Evolutionary conservation across 2,113 vertebrate genomes (phyloP).

Genomic region (Piaya cayana): DNA sequence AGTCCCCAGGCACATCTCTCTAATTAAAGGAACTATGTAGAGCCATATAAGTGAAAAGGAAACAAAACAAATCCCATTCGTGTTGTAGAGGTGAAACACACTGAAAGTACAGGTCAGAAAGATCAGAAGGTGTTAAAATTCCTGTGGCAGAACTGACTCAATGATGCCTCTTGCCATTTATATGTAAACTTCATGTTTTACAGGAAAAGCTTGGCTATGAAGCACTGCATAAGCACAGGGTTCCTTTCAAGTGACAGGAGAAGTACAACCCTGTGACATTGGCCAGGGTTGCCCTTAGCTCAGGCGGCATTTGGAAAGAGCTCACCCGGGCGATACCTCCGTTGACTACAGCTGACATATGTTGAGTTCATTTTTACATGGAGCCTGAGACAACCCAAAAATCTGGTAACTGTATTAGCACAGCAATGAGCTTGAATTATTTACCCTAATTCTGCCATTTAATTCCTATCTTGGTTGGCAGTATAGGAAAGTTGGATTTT

Average conservation of each 20-base stretch:
- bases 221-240: neutral
- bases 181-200: neutral
- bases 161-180: neutral
- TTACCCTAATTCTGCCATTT: neutral
- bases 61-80: neutral
- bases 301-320: neutral
- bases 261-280: neutral
- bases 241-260: neutral
- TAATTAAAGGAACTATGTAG: neutral
- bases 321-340: neutral
- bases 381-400: neutral
- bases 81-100: neutral
- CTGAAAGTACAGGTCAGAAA: neutral
- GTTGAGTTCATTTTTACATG: neutral
- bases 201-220: neutral
- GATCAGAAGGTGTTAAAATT: neutral
- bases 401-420: neutral
- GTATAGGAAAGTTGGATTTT: neutral
- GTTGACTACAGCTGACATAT: neutral
- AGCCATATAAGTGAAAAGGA: neutral
- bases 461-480: neutral
- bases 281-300: neutral
- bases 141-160: neutral
- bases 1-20: neutral
- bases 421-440: neutral